Evolutionary conservation across 1,140 invertebrate species (phyloP), one percentile per base, ranked within the genome.

Genomic region (Zophobas morio): DNA sequence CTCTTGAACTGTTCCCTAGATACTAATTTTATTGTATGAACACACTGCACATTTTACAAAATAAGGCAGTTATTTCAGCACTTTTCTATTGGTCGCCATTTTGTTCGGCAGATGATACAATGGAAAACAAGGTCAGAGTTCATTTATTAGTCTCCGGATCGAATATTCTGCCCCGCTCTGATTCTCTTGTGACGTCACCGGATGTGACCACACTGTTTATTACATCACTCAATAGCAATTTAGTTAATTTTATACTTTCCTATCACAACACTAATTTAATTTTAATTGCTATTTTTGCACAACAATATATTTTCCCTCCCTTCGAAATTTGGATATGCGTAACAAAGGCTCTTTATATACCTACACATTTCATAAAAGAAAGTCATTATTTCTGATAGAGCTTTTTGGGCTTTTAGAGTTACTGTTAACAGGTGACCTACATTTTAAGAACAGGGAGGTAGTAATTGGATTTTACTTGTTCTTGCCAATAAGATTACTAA

Each of bases 111-210:
- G 6, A 42, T 39, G 39, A 5, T 33, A 42, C 39, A 32, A 32
- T 66, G 60, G 42, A 66, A 66, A 42, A 40, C 60, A 66, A 66
- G 39, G 60, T 66, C 60, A 42, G 33, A 66, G 60, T 42, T 66
- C n/a, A 33, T 66, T 46, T 66, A 66, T 66, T 66, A 66, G 60
- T 42, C 37, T 39, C 42, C n/a, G 37, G 60, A 66, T 66, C 60
- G 60, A 66, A 66, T 39, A 20, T 6, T 42, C 40, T 60, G 60
- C 60, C 60, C 42, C 42, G 60, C 60, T 66, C 60, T 66, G 39
- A 66, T 66, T 66, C 60, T 33, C 42, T 42, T 39, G 39, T 66
- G 60, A 66, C 60, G 60, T 66, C 39, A 66, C 60, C 60, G 60
- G 60, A 66, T 66, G 42, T 66, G 60, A 66, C 60, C 39, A 66